Base-by-base conservation (phyloP, 2,888 invertebrate genomes). In the Acleris literana region DNA sequence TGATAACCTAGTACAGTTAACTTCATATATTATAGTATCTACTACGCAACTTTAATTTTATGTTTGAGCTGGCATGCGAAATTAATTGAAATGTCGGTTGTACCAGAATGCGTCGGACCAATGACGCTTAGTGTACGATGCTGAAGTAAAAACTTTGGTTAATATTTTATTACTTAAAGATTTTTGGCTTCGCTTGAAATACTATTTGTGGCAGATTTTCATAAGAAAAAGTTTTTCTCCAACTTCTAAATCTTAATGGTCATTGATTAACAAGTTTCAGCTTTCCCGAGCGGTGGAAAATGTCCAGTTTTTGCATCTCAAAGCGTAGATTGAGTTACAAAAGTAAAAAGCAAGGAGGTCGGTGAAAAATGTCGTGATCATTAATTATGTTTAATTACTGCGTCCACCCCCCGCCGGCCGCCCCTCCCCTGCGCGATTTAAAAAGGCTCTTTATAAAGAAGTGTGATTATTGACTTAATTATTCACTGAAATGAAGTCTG, bases 401-500 rank as follows among this genome's bases (percentile, higher is more conserved):
- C 53, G 43, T 22, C 39, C 49, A 22, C 46, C 43, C 25, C 53
- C 17, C 46, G 39, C 59, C 33, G 11, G 9, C 33, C 46, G 18
- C 39, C 53, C 25, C 46, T n/a, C 59, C 39, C 18, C 54, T 7
- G 54, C 55, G 60, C 55, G 46, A 61, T 62, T 66, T 65, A 62
- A 66, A 66, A 62, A 66, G 66, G 61, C 49, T 48, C 65, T 57
- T 56, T 52, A 61, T 22, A 57, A 66, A 66, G 57, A 66, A 66
- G 66, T 62, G 66, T 61, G 56, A 66, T 66, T 57, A 66, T 66
- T 66, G 61, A 66, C 66, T 66, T 66, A 66, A 66, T 66, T 62
- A 62, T 62, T 66, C 61, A 52, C 61, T 53, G 61, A 57, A 57
- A 66, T 65, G 60, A 60, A 62, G 64, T 59, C 64, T 46, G 44